Conservation (phyloP, 2,797 vertebrate species). For the Lates japonicus region DNA sequence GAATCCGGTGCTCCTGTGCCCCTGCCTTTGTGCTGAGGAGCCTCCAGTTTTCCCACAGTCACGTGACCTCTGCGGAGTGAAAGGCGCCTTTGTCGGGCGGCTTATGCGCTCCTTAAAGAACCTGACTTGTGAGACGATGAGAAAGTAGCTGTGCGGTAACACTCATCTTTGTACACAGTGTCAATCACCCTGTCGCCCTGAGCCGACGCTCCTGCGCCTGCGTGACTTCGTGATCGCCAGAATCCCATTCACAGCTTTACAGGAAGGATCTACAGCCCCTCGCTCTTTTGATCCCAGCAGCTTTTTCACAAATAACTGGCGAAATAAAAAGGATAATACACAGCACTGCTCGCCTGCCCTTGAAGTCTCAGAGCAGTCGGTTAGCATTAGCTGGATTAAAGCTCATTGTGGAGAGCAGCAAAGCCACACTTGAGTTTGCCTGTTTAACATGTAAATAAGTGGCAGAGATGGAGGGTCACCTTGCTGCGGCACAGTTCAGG, state of each 20-base stretch:
- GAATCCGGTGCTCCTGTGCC: conserved; percentile 34
- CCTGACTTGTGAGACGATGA: conserved; percentile 72
- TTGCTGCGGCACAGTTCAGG: conserved; percentile 28
- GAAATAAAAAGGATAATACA: conserved; percentile 33
- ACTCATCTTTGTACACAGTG: conserved; percentile 46
- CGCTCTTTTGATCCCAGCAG: conserved; percentile 25
- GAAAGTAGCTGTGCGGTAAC: conserved; percentile 44
- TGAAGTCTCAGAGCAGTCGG: conserved; percentile 51
- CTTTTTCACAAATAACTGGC: conserved; percentile 41
- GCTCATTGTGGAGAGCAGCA: conserved; percentile 46
- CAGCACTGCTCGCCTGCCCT: conserved; percentile 30
- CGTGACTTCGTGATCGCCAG: conserved; percentile 6
- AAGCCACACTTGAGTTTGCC: conserved; percentile 43
- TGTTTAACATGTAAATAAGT: conserved; percentile 56
- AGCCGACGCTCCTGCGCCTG: background rate
- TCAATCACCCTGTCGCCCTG: conserved; percentile 30
- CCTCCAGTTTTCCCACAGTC: conserved; percentile 80
- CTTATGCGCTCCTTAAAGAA: conserved; percentile 63
- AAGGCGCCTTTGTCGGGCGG: conserved; percentile 78
- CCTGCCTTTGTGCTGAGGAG: conserved; percentile 54
- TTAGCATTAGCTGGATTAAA: conserved; percentile 47
- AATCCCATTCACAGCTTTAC: conserved; percentile 1
- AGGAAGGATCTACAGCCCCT: background rate
- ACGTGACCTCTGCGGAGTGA: conserved; percentile 70
- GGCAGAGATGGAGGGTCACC: conserved; percentile 42